Conservation (phyloP, 2,797 vertebrate genomes). For the Prunella strophiata region DNA sequence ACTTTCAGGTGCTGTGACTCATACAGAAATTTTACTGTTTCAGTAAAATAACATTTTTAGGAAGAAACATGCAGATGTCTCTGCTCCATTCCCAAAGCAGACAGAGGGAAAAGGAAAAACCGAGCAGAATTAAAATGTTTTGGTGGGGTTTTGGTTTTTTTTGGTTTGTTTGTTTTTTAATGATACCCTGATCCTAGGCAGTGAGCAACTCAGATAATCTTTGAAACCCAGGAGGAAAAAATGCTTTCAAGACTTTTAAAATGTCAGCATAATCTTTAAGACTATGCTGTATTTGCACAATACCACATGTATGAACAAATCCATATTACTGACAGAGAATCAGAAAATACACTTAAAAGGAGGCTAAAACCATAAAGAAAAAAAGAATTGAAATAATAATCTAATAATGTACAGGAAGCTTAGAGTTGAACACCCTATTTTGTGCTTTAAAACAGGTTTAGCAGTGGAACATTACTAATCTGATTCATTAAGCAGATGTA, state of each 20-base stretch:
- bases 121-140: background rate
- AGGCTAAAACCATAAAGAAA: background rate
- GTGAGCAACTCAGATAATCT: background rate
- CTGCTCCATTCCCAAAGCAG: background rate
- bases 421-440: background rate
- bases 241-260: background rate
- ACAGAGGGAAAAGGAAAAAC: background rate
- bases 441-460: background rate
- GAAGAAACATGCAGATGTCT: background rate
- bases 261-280: background rate
- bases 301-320: background rate
- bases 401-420: background rate
- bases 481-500: background rate
- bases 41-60: background rate
- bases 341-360: background rate
- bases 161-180: background rate
- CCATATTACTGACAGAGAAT: background rate
- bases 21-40: background rate
- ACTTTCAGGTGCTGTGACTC: background rate
- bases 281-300: background rate
- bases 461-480: background rate
- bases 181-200: background rate
- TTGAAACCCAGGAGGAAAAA: background rate
- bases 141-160: background rate
- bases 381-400: background rate